phyloP scores from a whole-genome alignment of 2,888 invertebrate genomes.

The Nemotelus nigrinus region DNA sequence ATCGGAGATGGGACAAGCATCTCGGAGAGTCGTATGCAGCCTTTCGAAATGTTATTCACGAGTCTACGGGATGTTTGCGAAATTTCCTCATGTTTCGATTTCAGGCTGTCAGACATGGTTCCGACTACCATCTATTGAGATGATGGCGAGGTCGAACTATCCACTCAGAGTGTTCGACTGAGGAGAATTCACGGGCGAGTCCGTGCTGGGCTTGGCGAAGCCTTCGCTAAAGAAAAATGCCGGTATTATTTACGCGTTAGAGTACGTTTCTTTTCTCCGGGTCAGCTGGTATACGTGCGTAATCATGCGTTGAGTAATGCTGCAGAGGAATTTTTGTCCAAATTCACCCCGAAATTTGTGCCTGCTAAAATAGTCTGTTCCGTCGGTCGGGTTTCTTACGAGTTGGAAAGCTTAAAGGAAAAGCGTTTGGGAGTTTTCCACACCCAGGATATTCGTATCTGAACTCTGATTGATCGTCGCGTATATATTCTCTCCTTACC shows the following conservation, averaged over 20 bases:
- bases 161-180: neutral
- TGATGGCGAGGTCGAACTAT: neutral
- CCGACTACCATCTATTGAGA: neutral
- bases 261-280: neutral
- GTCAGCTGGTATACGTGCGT: neutral
- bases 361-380: no score
- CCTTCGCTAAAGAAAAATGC: neutral
- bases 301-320: neutral
- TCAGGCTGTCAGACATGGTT: neutral
- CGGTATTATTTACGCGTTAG: neutral
- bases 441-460: no score
- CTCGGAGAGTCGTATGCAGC: conserved; percentile 6
- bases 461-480: no score
- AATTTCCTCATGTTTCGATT: conserved; percentile 47
- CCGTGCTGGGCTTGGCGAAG: neutral
- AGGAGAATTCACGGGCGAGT: neutral
- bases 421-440: no score
- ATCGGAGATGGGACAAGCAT: conserved; percentile 25
- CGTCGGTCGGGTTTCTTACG: no score
- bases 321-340: neutral
- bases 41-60: conserved; percentile 37
- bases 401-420: no score
- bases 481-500: no score
- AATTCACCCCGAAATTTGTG: neutral
- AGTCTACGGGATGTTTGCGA: conserved; percentile 32